These are phyloP conservation scores for Orthosia gothica DNA, from an alignment of 2,888 invertebrate species.

Conservation along the genomic window DNA sequence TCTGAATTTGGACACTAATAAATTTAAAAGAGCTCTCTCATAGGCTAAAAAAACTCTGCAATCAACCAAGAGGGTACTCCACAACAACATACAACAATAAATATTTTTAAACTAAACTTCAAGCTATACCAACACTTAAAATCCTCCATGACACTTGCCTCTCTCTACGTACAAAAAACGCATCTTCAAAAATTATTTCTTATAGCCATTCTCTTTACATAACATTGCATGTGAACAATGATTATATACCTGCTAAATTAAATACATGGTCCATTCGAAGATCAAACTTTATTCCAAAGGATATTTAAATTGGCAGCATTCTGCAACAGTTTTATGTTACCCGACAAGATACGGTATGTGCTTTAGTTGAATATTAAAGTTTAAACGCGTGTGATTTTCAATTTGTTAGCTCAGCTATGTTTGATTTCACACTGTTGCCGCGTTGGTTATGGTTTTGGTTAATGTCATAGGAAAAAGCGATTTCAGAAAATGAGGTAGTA, in stretches of 20 bases:
- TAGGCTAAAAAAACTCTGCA: background rate
- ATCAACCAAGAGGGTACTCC: conserved; percentile 16
- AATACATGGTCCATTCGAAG: background rate
- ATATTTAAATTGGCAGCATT: conserved; percentile 14
- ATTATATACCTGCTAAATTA: conserved; percentile 15
- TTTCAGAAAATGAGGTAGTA: background rate
- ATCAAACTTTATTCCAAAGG: background rate
- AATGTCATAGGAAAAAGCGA: conserved; percentile 51
- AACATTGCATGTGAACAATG: conserved; percentile 31
- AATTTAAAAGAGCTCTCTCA: background rate
- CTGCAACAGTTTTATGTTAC: conserved; percentile 37
- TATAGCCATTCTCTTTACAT: conserved; percentile 37
- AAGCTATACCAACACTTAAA: conserved; percentile 2
- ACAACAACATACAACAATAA: background rate
- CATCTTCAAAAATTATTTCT: conserved; percentile 4
- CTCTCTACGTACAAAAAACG: conserved; percentile 26
- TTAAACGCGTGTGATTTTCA: conserved; percentile 71
- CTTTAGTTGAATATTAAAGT: conserved; percentile 46
- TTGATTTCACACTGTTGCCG: conserved; percentile 77
- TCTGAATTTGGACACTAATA: background rate
- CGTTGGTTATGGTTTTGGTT: conserved; percentile 59
- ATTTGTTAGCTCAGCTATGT: conserved; percentile 74
- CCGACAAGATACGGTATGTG: conserved; percentile 46
- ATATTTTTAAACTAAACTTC: conserved; percentile 5
- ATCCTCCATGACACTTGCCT: conserved; percentile 18